A percentile compares a stretch with the other conserved stretches of the same genome.
phyloP scores from a whole-genome alignment of 2,113 vertebrate species.

The Bubo blakistoni region DNA sequence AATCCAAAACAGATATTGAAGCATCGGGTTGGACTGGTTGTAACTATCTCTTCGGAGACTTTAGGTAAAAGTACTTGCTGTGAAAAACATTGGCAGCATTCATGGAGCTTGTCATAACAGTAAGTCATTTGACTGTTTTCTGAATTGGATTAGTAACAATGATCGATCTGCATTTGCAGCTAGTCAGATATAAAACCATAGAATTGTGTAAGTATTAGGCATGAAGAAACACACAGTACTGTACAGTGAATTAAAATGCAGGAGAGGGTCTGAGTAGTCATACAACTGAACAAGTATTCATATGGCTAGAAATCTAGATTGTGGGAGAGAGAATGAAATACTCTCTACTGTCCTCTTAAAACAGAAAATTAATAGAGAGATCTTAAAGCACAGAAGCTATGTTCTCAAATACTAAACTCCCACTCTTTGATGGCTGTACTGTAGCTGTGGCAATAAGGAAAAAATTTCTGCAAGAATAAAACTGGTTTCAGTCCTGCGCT shows the following conservation, averaged over 20 bases:
- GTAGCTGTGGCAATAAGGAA: not conserved
- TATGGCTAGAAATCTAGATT: not conserved
- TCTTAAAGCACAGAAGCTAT: not conserved
- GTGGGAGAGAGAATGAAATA: not conserved
- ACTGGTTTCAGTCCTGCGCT: not conserved
- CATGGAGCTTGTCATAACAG: not conserved
- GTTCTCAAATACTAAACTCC: not conserved
- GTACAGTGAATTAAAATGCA: not conserved
- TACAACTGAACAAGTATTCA: not conserved
- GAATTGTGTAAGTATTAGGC: not conserved
- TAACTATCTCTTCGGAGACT: not conserved
- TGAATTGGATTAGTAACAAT: not conserved
- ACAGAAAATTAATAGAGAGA: not conserved
- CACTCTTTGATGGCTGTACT: not conserved
- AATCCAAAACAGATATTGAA: not conserved
- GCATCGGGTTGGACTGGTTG: not conserved
- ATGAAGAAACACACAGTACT: not conserved
- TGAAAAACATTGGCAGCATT: not conserved
- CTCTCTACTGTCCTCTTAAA: not conserved
- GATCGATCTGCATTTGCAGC: not conserved
- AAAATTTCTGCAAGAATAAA: not conserved
- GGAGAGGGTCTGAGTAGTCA: not conserved
- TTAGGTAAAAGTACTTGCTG: not conserved
- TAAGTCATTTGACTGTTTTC: not conserved
- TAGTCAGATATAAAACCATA: not conserved